Evolutionary conservation across 2,888 invertebrate genomes (phyloP).

Genomic region (Eumacrocentrus americanus): DNA sequence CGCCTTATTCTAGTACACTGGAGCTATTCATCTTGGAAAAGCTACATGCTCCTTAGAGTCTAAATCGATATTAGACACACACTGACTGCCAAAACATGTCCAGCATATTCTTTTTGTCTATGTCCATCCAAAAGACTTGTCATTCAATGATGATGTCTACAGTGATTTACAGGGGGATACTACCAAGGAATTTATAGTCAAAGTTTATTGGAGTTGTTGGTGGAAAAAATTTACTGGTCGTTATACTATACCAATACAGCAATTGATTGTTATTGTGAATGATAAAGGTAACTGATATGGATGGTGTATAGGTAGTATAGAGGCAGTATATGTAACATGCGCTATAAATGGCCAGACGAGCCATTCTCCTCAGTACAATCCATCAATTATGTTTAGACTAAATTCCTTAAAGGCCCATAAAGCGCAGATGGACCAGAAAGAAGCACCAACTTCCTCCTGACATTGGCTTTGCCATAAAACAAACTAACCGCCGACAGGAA

Average conservation of each 20-base stretch:
- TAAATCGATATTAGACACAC: constrained; percentile 38
- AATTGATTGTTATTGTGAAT: too few relatives aligned
- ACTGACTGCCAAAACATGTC: constrained; percentile 11
- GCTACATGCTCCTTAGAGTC: constrained; percentile 5
- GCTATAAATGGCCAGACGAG: constrained; percentile 17
- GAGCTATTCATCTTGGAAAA: not conserved
- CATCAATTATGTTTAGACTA: constrained; percentile 40
- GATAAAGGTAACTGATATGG: constrained; percentile 1
- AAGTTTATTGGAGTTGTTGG: too few relatives aligned
- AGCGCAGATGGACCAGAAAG: constrained; percentile 56
- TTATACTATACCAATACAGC: too few relatives aligned
- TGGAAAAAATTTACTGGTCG: too few relatives aligned
- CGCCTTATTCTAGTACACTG: constrained; percentile 24
- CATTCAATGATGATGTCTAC: too few relatives aligned
- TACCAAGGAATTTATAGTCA: too few relatives aligned
- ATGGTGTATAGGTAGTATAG: not conserved
- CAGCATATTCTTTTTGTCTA: constrained; percentile 3
- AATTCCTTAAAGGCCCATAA: constrained; percentile 56
- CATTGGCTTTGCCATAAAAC: constrained; percentile 51
- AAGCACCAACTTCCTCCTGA: constrained; percentile 43
- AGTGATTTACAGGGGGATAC: too few relatives aligned
- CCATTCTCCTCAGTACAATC: constrained; percentile 19
- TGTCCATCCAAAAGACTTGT: too few relatives aligned
- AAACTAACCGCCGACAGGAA: constrained; percentile 56
- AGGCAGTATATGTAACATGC: not conserved